Conservation (phyloP, 2,888 invertebrate genomes). For the Drosophila neutralis region DNA sequence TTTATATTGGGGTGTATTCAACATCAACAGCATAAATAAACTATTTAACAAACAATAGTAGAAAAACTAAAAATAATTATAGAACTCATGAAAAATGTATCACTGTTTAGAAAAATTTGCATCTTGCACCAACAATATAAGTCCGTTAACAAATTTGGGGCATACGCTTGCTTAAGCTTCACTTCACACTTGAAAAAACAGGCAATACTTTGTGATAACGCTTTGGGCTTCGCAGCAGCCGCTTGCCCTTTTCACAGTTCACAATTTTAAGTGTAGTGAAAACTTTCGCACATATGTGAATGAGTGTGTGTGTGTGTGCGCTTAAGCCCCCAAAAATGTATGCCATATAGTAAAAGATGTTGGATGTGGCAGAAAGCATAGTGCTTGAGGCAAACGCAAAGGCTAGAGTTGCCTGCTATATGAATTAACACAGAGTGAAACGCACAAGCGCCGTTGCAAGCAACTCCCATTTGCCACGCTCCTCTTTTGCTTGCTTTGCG, state of each 20-base stretch:
- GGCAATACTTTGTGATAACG: slow-evolving; percentile 50
- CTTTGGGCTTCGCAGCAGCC: slow-evolving; percentile 20
- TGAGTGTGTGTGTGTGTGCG: slow-evolving; percentile 1
- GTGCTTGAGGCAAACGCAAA: slow-evolving; percentile 32
- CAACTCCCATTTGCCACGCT: neutral
- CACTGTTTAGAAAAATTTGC: slow-evolving; percentile 8
- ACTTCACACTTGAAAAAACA: slow-evolving; percentile 52
- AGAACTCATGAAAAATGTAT: slow-evolving; percentile 6
- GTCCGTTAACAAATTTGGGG: slow-evolving; percentile 28
- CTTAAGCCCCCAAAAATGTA: slow-evolving; percentile 19
- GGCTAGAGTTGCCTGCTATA: slow-evolving; percentile 65
- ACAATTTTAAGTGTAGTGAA: slow-evolving; percentile 38
- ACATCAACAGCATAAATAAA: neutral
- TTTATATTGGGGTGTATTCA: neutral
- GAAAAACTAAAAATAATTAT: neutral
- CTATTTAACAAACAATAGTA: neutral
- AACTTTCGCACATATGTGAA: slow-evolving; percentile 16
- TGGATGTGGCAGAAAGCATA: slow-evolving; percentile 21
- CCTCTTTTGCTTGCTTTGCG: slow-evolving; percentile 49
- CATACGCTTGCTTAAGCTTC: slow-evolving; percentile 22
- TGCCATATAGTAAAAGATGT: slow-evolving; percentile 27
- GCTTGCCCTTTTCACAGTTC: slow-evolving; percentile 20
- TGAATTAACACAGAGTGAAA: slow-evolving; percentile 72
- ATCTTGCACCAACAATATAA: slow-evolving; percentile 31
- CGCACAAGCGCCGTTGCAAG: slow-evolving; percentile 48